Conservation (phyloP, 2,888 invertebrate genomes). For the Metalampra italica region DNA sequence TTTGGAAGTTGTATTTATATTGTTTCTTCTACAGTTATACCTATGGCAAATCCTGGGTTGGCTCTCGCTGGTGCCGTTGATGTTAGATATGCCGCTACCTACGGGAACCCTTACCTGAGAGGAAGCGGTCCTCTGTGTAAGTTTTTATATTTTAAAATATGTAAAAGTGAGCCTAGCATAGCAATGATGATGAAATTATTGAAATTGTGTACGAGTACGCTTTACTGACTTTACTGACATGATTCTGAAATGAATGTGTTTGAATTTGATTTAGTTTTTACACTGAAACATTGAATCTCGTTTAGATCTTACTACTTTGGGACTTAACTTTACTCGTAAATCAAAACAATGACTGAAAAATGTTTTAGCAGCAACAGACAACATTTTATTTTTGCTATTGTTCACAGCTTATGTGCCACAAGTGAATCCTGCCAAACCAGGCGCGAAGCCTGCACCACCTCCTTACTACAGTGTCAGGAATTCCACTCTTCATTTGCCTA, state of each 20-base stretch:
- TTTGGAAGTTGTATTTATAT: not conserved
- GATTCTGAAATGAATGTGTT: too few species aligned
- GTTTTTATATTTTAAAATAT: constrained; percentile 18
- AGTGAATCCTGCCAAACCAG: constrained; percentile 80
- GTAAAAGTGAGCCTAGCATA: too few species aligned
- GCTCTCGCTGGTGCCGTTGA: constrained; percentile 78
- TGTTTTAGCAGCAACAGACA: too few species aligned
- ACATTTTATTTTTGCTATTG: not conserved
- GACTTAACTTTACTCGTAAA: too few species aligned
- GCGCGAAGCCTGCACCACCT: constrained; percentile 87
- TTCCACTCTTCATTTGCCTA: constrained; percentile 42
- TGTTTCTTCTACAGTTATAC: constrained; percentile 46
- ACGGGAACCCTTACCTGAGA: constrained; percentile 92
- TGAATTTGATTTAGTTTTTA: too few species aligned
- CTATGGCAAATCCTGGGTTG: constrained; percentile 56
- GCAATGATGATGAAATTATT: too few species aligned
- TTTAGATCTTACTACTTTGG: too few species aligned
- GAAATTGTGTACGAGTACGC: too few species aligned
- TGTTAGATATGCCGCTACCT: constrained; percentile 92
- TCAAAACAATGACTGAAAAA: too few species aligned
- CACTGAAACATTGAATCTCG: too few species aligned
- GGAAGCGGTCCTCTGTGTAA: constrained; percentile 80
- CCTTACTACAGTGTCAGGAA: constrained; percentile 80
- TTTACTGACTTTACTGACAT: too few species aligned
- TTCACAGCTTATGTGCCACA: constrained; percentile 51